phyloP scores from a whole-genome alignment of 2,797 vertebrate genomes.

The Brachyalestes nurse region DNA sequence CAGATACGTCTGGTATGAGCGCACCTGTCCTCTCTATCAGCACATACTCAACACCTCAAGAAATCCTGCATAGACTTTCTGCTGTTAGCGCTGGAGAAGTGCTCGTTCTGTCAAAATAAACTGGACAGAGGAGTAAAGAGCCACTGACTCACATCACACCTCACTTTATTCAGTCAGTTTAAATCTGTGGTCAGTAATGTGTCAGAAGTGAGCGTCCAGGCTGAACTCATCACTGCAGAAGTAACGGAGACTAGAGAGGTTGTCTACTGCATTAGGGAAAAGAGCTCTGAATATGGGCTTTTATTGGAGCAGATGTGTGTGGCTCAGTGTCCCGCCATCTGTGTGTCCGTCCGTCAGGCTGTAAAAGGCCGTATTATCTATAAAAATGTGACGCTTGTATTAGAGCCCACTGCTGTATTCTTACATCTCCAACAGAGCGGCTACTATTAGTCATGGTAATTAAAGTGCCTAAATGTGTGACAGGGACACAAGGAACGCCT shows the following conservation, averaged over 20 bases:
- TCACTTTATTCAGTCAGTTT: background rate
- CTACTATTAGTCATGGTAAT: slow-evolving; percentile 3
- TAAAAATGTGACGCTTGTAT: background rate
- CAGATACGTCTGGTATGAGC: background rate
- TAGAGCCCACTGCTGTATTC: background rate
- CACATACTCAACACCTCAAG: background rate
- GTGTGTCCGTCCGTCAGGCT: background rate
- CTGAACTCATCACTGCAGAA: background rate
- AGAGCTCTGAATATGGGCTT: slow-evolving; percentile 39
- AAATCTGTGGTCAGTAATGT: background rate
- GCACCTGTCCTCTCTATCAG: slow-evolving; percentile 6
- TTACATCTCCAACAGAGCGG: slow-evolving; percentile 15
- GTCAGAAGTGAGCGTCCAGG: background rate
- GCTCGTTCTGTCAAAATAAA: slow-evolving; percentile 23
- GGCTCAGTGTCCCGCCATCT: slow-evolving; percentile 41
- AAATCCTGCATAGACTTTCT: background rate
- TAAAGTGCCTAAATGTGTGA: background rate
- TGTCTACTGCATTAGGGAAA: slow-evolving; percentile 28
- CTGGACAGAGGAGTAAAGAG: slow-evolving; percentile 8
- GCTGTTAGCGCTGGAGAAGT: slow-evolving; percentile 45
- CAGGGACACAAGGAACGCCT: background rate
- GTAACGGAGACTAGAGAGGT: slow-evolving; percentile 13
- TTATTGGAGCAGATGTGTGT: slow-evolving; percentile 52
- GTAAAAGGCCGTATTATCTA: background rate
- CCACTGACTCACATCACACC: background rate